Conservation (phyloP, 2,797 vertebrate species). For the Hyperoplus lanceolatus region DNA sequence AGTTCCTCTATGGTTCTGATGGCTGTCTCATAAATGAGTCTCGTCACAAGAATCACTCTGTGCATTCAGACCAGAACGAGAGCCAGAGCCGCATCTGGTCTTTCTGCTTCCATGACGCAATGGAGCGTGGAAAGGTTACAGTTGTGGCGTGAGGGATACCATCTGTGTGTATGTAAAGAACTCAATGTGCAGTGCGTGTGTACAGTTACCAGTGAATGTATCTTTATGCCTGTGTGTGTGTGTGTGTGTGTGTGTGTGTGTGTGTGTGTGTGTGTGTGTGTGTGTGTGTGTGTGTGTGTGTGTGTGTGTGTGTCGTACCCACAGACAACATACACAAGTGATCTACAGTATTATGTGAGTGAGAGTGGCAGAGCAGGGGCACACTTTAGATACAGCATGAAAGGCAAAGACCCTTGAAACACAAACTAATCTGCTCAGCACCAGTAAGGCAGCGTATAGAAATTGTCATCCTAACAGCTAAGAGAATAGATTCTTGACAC, state of each 20-base stretch:
- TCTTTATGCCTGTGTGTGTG: conserved; percentile 6
- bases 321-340: too few species aligned
- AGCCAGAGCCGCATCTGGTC: conserved; percentile 51
- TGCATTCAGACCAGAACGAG: conserved; percentile 56
- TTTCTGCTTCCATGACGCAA: conserved; percentile 75
- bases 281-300: conserved; percentile 24
- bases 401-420: conserved; percentile 61
- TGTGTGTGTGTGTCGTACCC: conserved; percentile 13
- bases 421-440: conserved; percentile 35
- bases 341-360: conserved; percentile 38
- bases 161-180: conserved; percentile 58
- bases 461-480: conserved; percentile 19
- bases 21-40: conserved; percentile 59
- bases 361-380: conserved; percentile 24
- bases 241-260: conserved; percentile 30
- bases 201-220: conserved; percentile 25
- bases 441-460: conserved; percentile 27
- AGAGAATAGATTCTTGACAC: conserved; percentile 36
- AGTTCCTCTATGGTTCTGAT: conserved; percentile 36
- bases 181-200: conserved; percentile 26
- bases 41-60: conserved; percentile 49
- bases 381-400: conserved; percentile 57
- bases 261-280: conserved; percentile 19
- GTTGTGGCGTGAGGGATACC: conserved; percentile 61
- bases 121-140: conserved; percentile 57